Base-by-base conservation (phyloP, 1,140 invertebrate species). In the Lepidurus apus region DNA sequence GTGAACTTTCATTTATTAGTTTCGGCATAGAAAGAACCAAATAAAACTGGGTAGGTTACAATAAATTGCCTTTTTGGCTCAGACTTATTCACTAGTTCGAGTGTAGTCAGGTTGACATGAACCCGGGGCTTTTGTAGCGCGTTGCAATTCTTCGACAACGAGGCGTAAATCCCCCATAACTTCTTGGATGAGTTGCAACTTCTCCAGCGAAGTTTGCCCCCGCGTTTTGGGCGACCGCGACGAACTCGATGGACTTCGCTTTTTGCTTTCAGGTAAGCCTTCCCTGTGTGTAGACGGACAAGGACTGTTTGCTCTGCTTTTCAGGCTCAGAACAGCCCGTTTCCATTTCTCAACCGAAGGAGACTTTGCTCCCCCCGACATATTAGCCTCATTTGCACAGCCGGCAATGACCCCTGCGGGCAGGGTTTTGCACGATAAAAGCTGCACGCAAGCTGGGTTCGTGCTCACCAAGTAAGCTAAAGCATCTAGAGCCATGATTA, bases 221-320 rank as follows among this genome's bases (percentile, higher is more conserved):
- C 53, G 53, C 13, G 21, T 13, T 8, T 65, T 65, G 53, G 17
- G 6, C 9, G 53, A 65, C 53, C 13, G 53, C 53, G 53, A 11
- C 21, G 53, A 7, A 65, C 9, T n/a, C 7, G 34, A 34, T 34
- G 53, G 53, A 21, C 53, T 65, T 65, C 13, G 53, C 53, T n/a
- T 13, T n/a, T 21, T 17, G 53, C 21, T 17, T 65, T 65, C 21
- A 65, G 4, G 53, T 65, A 17, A 5, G 21, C 34, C 34, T 34
- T 34, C 34, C 34, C 34, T 34, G 34, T 34, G 34, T 34, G 53
- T 5, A 65, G 53, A 65, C 53, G 53, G 53, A 17, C 53, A 65
- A 65, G 53, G 53, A 65, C 53, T 65, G 53, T 65, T 65, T 65
- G 53, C 53, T 65, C 21, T 65, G 21, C 53, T 65, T 65, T 65